Evolutionary conservation across 2,888 invertebrate genomes (phyloP), one percentile per base, ranked within the genome.

Genomic region (Agonopterix arenella): DNA sequence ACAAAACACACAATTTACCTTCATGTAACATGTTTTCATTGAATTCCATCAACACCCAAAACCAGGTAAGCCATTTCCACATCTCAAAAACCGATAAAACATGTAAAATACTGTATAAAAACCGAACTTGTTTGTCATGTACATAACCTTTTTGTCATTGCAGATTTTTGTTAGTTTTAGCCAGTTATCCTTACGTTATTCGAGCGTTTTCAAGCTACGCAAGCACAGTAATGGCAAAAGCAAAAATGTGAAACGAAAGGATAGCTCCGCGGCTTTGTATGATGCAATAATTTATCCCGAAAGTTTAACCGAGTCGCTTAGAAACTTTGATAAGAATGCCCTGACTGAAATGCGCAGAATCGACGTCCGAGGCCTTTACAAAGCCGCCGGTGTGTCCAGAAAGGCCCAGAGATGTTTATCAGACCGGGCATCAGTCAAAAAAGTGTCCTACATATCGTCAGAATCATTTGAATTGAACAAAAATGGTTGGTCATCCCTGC

Each of bases 21-120:
- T 75, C 82, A 89, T 89, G 89, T 88, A 89, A 86, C 84, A 90
- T 90, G 89, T 89, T 90, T 79, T 89, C 89, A 85, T 66, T 90
- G 85, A 89, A 89, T 74, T 88, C 89, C 68, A 56, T 90, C 68
- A 90, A 90, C 68, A 88, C 80, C 65, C 89, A 89, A 81, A 90
- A 89, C 67, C 89, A 90, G 88, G 89, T 84, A 72, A 75, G 51
- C 43, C 45, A 40, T 47, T 43, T 49, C 0, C 36, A 37, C 36
- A 37, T 42, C n/a, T 9, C 28, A 11, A n/a, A 28, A n/a, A 44
- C 10, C 44, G 1, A 36, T 11, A 13, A 36, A 10, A 38, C 18
- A 1, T 41, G 5, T n/a, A 13, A 43, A 43, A 43, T 5, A 43
- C 11, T n/a, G n/a, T n/a, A 1, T 37, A 47, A 54, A 51, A 57